These are phyloP conservation scores for Andrena flavipes DNA, from an alignment of 2,888 invertebrate species.

Conservation along the genomic window DNA sequence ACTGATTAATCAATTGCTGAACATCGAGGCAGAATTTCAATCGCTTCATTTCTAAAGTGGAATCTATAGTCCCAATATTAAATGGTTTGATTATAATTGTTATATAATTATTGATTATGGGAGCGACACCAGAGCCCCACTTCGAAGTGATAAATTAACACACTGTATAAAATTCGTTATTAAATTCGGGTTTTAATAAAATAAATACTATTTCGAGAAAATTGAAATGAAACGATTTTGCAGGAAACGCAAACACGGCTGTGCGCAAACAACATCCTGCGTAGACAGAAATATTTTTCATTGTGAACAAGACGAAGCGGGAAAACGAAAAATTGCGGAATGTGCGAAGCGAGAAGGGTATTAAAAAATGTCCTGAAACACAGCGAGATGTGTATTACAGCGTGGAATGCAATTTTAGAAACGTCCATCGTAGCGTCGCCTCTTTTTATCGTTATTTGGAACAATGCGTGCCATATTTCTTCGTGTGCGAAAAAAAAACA, in stretches of 20 bases:
- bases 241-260: too few relatives aligned
- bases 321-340: not conserved
- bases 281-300: constrained; percentile 20
- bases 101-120: too few relatives aligned
- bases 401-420: constrained; percentile 61
- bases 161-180: not conserved
- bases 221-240: not conserved
- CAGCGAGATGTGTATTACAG: constrained; percentile 30
- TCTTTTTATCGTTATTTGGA: constrained; percentile 39
- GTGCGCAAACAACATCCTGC: not conserved
- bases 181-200: not conserved
- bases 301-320: not conserved
- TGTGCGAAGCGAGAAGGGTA: constrained; percentile 20
- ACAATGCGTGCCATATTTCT: constrained; percentile 36
- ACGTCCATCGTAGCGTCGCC: constrained; percentile 35
- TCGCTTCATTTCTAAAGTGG: too few relatives aligned
- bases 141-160: not conserved
- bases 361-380: constrained; percentile 32
- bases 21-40: too few relatives aligned
- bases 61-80: too few relatives aligned
- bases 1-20: too few relatives aligned
- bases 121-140: too few relatives aligned
- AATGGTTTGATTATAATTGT: too few relatives aligned
- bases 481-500: not conserved
- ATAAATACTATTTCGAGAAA: not conserved